Base-by-base conservation (phyloP, 2,797 vertebrate species). In the Threskiornis aethiopicus region DNA sequence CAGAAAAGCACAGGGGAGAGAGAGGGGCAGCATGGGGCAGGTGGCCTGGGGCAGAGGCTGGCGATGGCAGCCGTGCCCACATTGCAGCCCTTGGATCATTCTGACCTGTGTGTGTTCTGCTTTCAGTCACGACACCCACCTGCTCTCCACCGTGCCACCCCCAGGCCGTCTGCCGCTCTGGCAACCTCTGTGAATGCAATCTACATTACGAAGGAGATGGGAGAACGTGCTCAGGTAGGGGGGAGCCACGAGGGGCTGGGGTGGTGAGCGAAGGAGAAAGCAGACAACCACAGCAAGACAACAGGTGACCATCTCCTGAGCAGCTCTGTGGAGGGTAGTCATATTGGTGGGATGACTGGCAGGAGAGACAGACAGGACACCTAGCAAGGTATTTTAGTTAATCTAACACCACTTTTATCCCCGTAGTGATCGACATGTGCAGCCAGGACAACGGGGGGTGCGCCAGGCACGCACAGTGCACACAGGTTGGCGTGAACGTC, bases 121-220 rank as follows among this genome's bases (percentile, higher is more conserved):
- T 77, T 97, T 58, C 91, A 99, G 99, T 77, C 64, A 81, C 87
- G 6, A 94, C 96, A 18, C 98, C 99, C 8, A 96, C 98, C 82
- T 99, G 99, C 86, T 98, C 98, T 16, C 98, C 98, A 4, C 97
- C 97, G 21, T 99, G 99, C 84, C 98, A 99, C 77, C 51, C 81
- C 41, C 98, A 99, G 69, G 99, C 99, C 9, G 69, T 96, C 35
- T 99, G 99, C 89, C 97, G 97, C 9, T 76, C 64, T 1, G 95
- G 91, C 39, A 98, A 98, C 85, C 97, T 97, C 44, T 99, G 99
- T 15, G 98, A 98, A 90, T 99, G 99, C 93, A 92, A 97, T 94
- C 80, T 98, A 19, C 98, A 98, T 72, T 99, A 99, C 4, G 98
- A 98, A 87, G 99, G 99, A 6, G 98, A 99, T 3, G 99, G 99